Base-by-base conservation (phyloP, 2,113 vertebrate species). In the Thalassarche chlororhynchos region DNA sequence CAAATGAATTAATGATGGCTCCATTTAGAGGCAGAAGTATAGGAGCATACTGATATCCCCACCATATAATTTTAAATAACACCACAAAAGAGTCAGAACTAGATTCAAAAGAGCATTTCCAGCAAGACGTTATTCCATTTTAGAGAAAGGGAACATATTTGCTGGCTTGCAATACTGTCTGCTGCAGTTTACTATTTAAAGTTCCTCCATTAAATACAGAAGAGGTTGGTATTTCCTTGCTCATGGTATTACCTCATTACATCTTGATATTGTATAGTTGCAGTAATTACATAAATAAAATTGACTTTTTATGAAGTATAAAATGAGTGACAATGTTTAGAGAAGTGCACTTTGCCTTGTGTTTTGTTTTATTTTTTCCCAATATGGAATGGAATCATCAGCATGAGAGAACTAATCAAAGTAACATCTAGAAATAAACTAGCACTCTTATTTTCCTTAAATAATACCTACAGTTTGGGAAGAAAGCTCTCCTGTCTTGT, bases 271-370 rank as follows among this genome's bases (percentile, higher is more conserved):
- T 38, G 44, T 71, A 89, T 17, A 82, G 57, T 34, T 87, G 52
- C 57, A 87, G 81, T 91, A 91, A 92, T 91, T 85, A 72, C 40
- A 72, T 69, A 91, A 95, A 92, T 55, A 84, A 94, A 95, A 70
- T 46, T 8, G 44, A 68, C 75, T 90, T 94, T 90, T 90, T 58
- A 85, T 65, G 74, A 89, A 87, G 61, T 36, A 93, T 44, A 84
- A 84, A 91, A 70, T 55, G 44, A 77, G 69, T 29, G 14, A 38
- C 3, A 8, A 47, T 57, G 31, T 82, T 82, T 42, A 81, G 28
- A 66, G 69, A 89, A 85, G 23, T 44, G n/a, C 34, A 68, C 61
- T 95, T 95, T 25, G 6, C 17, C 46, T 82, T 95, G 23, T 54
- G 9, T 51, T 49, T 62, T 61, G 26, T 1, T 3, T 9, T n/a